Conservation (phyloP, 2,888 invertebrate species). For the Molorchus minor region DNA sequence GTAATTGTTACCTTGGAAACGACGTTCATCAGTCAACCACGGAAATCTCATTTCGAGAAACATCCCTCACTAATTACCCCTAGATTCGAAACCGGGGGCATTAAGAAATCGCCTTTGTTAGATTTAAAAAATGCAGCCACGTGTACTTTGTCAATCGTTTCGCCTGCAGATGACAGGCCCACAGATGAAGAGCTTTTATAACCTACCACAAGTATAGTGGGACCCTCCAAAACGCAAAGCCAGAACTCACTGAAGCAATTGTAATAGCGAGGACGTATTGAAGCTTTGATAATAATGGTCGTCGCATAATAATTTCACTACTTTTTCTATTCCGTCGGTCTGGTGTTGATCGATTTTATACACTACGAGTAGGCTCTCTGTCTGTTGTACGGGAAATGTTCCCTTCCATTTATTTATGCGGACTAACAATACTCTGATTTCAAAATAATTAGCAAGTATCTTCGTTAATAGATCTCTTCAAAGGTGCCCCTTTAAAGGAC, state of each 20-base stretch:
- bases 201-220: conserved; percentile 42
- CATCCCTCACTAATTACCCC: conserved; percentile 24
- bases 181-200: conserved; percentile 42
- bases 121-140: conserved; percentile 30
- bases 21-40: conserved; percentile 50
- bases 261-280: conserved; percentile 12
- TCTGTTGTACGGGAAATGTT: not conserved
- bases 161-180: conserved; percentile 36
- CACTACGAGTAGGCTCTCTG: not conserved
- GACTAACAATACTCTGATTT: no score
- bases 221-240: conserved; percentile 10
- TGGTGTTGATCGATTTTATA: not conserved
- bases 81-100: conserved; percentile 17
- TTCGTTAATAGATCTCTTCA: no score
- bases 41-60: conserved; percentile 51
- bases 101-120: conserved; percentile 19
- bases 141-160: conserved; percentile 31
- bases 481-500: no score
- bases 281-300: not conserved
- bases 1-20: conserved; percentile 63
- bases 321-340: not conserved
- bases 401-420: no score
- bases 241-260: conserved; percentile 16
- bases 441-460: no score
- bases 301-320: conserved; percentile 2